A percentile compares a stretch with the other conserved stretches of the same genome.
Evolutionary conservation across 2,888 invertebrate genomes (phyloP).

Genomic region (Glaucopsyche alexis): DNA sequence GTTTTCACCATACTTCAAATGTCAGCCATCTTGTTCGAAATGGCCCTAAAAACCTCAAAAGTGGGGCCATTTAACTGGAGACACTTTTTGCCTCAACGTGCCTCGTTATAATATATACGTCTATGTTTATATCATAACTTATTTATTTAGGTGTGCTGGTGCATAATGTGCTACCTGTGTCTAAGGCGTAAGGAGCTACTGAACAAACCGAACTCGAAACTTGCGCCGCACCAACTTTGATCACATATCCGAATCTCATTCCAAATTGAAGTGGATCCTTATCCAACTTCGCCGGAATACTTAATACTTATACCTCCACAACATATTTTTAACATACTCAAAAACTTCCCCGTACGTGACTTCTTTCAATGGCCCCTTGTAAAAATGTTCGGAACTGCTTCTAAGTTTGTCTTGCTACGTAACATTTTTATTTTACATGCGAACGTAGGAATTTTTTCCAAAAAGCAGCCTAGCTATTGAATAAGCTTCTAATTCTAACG

Average conservation of each 20-base stretch:
- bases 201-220: constrained; percentile 20
- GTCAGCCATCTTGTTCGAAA: too few relatives aligned
- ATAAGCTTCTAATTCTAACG: too few relatives aligned
- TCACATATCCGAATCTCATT: constrained; percentile 29
- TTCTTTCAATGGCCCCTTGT: constrained; percentile 23
- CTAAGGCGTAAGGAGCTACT: neutral
- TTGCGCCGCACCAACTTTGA: constrained; percentile 26
- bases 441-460: neutral
- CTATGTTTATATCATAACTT: neutral
- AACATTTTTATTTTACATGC: neutral
- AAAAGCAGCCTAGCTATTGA: too few relatives aligned
- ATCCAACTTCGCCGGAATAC: constrained; percentile 23
- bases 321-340: constrained; percentile 27
- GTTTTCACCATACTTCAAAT: too few relatives aligned
- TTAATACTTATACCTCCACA: constrained; percentile 26
- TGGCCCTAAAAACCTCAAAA: too few relatives aligned
- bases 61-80: too few relatives aligned
- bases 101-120: too few relatives aligned
- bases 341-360: constrained; percentile 21
- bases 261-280: constrained; percentile 28
- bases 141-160: neutral
- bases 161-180: neutral
- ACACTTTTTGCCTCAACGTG: too few relatives aligned
- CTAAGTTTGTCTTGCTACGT: constrained; percentile 8
- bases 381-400: constrained; percentile 1